These are phyloP conservation scores for Listronotus oregonensis DNA, from an alignment of 1,140 invertebrate genomes.

Conservation along the genomic window DNA sequence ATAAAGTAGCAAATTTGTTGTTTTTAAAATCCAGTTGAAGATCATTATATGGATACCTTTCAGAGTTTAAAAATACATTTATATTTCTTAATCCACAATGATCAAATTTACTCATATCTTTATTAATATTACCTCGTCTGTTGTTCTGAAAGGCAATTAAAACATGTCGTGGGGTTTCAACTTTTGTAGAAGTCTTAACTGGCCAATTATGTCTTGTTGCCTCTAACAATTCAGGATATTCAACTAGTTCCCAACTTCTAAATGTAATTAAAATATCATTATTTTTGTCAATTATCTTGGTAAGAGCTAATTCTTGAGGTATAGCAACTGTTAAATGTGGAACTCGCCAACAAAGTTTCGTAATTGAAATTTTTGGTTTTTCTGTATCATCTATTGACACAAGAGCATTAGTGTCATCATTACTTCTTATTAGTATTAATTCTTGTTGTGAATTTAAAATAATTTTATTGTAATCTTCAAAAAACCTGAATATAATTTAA, in stretches of 20 bases:
- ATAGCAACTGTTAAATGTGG: constrained; percentile 23
- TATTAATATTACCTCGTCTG: background rate
- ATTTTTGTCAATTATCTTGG: constrained; percentile 32
- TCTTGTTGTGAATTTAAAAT: too few species aligned
- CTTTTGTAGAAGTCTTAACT: constrained; percentile 42
- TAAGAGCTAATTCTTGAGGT: constrained; percentile 16
- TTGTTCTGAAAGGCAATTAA: constrained; percentile 26
- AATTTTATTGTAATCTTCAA: too few species aligned
- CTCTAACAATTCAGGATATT: constrained; percentile 18
- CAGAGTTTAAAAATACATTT: constrained; percentile 28
- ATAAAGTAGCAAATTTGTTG: constrained; percentile 25
- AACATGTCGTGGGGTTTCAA: constrained; percentile 18
- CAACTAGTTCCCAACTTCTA: constrained; percentile 34
- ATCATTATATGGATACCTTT: constrained; percentile 48
- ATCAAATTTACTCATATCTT: constrained; percentile 11
- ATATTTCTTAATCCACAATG: constrained; percentile 19
- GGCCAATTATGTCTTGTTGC: constrained; percentile 16
- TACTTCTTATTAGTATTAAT: too few species aligned
- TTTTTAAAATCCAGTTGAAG: constrained; percentile 37
- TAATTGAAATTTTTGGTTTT: too few species aligned
- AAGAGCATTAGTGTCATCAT: too few species aligned
- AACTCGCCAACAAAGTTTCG: constrained; percentile 35
- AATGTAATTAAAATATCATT: constrained; percentile 29
- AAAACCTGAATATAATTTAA: too few species aligned
- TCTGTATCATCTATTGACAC: too few species aligned